Evolutionary conservation across 2,888 invertebrate genomes (phyloP), one percentile per base, ranked within the genome.

Genomic region (Drosophila macrothrix): DNA sequence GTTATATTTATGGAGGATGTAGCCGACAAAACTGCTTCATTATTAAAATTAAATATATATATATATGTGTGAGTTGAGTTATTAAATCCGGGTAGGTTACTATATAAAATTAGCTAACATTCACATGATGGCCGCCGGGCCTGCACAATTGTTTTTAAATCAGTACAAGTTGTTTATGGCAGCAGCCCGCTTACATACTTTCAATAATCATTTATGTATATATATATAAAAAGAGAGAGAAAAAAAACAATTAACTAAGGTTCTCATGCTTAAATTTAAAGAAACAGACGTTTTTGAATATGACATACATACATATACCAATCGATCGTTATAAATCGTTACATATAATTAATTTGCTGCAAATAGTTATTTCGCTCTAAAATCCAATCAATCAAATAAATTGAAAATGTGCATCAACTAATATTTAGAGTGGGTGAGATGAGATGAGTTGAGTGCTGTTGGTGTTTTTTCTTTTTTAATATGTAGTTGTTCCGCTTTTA

Each of bases 41-140:
- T 66, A 55, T 84, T 66, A 55, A 66, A 73, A 63, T 56, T 78
- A 82, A 71, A 73, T 76, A 80, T 64, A 80, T 71, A 78, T 72
- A 72, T 72, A 72, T 58, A 65, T 39, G 39, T 56, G 54, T 76
- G 67, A 76, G 69, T 72, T 46, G 50, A 43, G 58, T 31, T 55
- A 62, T 43, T 54, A n/a, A 55, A 56, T 56, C 55, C 55, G 81
- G 76, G 62, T 65, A 71, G 84, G 72, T 69, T 80, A 83, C 69
- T 83, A 78, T 90, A 85, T 90, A 85, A 90, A 90, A 88, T 84
- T 85, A 88, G 90, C 85, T 85, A 85, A 85, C 85, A 85, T 85
- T 85, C 81, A 86, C 90, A 78, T 85, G 67, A 55, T 73, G 74
- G 71, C 56, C 58, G 79, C 59, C 59, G 77, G 76, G 79, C 65